Conservation (phyloP, 2,797 vertebrate genomes). For the Okamejei kenojei region DNA sequence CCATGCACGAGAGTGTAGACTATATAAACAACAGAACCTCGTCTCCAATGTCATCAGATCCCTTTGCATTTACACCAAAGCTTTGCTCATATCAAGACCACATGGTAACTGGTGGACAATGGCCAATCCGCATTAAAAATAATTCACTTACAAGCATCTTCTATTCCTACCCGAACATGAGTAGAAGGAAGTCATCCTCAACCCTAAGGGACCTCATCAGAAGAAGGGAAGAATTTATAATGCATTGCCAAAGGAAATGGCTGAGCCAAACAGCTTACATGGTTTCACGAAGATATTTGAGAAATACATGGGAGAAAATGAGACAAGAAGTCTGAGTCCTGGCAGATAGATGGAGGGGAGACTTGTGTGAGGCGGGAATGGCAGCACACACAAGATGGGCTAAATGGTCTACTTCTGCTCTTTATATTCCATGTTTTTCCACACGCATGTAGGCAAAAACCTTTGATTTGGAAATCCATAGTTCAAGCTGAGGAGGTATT, state of each 20-base stretch:
- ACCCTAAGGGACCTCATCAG: too few relatives aligned
- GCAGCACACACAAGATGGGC: background rate
- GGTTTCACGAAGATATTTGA: background rate
- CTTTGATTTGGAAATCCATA: slow-evolving; percentile 11
- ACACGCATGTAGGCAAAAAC: background rate
- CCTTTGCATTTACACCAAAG: too few relatives aligned
- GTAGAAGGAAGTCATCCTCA: too few relatives aligned
- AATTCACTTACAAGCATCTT: too few relatives aligned
- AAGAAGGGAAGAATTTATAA: background rate
- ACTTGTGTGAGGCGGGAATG: background rate
- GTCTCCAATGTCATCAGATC: too few relatives aligned
- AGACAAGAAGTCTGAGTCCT: background rate
- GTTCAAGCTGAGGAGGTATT: background rate
- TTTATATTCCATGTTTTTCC: background rate
- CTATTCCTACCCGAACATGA: too few relatives aligned
- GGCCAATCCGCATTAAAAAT: too few relatives aligned
- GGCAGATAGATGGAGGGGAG: background rate
- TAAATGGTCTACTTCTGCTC: background rate
- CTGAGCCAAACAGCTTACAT: background rate
- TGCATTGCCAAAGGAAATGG: background rate
- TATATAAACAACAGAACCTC: too few relatives aligned
- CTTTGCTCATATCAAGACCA: too few relatives aligned
- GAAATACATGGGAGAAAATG: background rate
- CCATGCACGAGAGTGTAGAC: too few relatives aligned
- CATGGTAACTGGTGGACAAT: too few relatives aligned